Conservation (phyloP, 2,797 vertebrate species). For the Stomatorhinus walkeri region DNA sequence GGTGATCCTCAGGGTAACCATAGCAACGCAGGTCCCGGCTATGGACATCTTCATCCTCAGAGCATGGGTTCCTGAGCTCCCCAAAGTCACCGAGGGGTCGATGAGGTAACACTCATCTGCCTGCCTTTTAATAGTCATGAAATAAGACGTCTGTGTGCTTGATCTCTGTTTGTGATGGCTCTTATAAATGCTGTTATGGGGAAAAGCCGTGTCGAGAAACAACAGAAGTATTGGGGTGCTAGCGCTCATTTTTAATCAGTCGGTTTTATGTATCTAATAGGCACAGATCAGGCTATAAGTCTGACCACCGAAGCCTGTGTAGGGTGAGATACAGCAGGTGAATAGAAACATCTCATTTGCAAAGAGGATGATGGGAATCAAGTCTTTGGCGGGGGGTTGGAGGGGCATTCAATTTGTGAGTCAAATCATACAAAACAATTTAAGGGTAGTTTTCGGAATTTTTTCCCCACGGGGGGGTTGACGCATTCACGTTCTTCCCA, state of each 20-base stretch:
- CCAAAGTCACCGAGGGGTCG: background rate
- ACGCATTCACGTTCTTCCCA: background rate
- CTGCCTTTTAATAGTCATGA: background rate
- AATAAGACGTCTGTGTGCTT: background rate
- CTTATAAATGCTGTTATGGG: no score
- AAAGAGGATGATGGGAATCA: no score
- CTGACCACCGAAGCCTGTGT: no score
- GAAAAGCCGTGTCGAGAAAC: no score
- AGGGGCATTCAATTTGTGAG: background rate
- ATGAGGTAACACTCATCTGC: background rate
- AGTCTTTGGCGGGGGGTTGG: no score
- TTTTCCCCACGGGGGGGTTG: background rate
- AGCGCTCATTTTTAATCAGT: no score
- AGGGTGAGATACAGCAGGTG: no score
- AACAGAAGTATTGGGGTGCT: no score
- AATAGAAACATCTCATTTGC: no score
- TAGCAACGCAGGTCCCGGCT: background rate
- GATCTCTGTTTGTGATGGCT: background rate
- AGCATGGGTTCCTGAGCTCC: background rate
- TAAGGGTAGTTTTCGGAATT: background rate
- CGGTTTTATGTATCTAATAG: no score
- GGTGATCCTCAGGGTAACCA: background rate
- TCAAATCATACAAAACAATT: background rate
- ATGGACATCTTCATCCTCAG: background rate
- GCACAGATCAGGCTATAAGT: no score